These are phyloP conservation scores for Meriones unguiculatus DNA, from an alignment of 2,113 vertebrate species.

Conservation along the genomic window DNA sequence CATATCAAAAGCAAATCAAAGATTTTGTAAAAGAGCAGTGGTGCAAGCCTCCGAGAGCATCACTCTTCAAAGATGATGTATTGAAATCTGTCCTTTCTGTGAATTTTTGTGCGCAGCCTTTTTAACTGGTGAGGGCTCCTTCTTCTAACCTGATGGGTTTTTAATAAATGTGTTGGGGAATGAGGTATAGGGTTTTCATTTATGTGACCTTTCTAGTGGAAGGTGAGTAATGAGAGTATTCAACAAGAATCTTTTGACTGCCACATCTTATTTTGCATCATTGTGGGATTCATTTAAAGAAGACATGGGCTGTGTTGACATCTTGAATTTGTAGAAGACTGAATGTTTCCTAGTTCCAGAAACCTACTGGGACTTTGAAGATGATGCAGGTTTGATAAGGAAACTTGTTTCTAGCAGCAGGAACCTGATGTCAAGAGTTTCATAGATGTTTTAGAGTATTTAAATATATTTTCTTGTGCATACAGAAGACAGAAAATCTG, in stretches of 20 bases:
- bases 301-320: slow-evolving; percentile 51
- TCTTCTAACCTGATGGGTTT: slow-evolving; percentile 85
- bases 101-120: slow-evolving; percentile 78
- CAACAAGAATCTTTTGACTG: slow-evolving; percentile 84
- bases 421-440: neutral
- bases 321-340: slow-evolving; percentile 28
- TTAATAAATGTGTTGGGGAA: slow-evolving; percentile 77
- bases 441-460: neutral
- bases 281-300: slow-evolving; percentile 81
- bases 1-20: slow-evolving; percentile 83
- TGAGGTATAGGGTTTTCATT: slow-evolving; percentile 80
- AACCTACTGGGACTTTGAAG: neutral
- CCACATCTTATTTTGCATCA: slow-evolving; percentile 82
- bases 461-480: neutral
- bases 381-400: neutral
- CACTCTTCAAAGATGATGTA: slow-evolving; percentile 74
- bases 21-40: slow-evolving; percentile 79
- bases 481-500: neutral
- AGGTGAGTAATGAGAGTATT: slow-evolving; percentile 87
- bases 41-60: slow-evolving; percentile 77
- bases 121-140: slow-evolving; percentile 78
- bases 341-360: neutral
- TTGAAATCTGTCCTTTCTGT: slow-evolving; percentile 70
- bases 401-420: neutral
- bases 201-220: slow-evolving; percentile 82